phyloP scores from a whole-genome alignment of 2,113 vertebrate genomes.

The Pogonocichla stellata region DNA sequence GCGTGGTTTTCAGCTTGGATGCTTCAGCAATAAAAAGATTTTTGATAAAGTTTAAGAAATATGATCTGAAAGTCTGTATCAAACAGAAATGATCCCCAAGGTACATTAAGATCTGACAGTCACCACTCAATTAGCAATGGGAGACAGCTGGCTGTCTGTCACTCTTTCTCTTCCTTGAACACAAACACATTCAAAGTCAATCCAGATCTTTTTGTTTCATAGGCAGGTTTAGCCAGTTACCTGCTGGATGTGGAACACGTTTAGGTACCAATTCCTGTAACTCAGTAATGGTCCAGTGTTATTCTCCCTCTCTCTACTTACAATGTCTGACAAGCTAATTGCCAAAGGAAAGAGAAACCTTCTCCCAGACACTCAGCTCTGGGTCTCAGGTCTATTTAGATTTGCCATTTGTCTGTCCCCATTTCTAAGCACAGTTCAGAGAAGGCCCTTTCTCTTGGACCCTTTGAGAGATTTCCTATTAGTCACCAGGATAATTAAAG shows the following conservation, averaged over 20 bases:
- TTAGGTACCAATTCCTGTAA: background rate
- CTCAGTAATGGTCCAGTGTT: background rate
- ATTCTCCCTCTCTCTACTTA: background rate
- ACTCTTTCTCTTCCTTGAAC: constrained; percentile 20
- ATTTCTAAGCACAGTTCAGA: constrained; percentile 1
- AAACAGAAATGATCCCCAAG: background rate
- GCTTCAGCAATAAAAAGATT: background rate
- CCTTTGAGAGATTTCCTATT: constrained; percentile 47
- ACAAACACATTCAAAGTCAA: constrained; percentile 40
- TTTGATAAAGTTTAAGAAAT: background rate
- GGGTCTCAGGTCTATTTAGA: background rate
- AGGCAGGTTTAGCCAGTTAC: constrained; percentile 58
- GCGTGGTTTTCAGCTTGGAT: background rate
- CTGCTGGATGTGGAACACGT: constrained; percentile 42
- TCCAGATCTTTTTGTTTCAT: constrained; percentile 38
- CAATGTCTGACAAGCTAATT: background rate
- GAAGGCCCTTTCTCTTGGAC: constrained; percentile 23
- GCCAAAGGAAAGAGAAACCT: background rate
- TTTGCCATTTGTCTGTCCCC: background rate
- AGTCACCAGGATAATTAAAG: constrained; percentile 62
- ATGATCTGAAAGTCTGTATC: background rate
- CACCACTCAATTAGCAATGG: constrained; percentile 32
- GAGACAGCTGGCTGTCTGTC: constrained; percentile 39
- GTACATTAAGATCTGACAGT: constrained; percentile 31
- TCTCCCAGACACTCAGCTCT: background rate